phyloP scores from a whole-genome alignment of 2,888 invertebrate species.

The Geophilus truncorum region DNA sequence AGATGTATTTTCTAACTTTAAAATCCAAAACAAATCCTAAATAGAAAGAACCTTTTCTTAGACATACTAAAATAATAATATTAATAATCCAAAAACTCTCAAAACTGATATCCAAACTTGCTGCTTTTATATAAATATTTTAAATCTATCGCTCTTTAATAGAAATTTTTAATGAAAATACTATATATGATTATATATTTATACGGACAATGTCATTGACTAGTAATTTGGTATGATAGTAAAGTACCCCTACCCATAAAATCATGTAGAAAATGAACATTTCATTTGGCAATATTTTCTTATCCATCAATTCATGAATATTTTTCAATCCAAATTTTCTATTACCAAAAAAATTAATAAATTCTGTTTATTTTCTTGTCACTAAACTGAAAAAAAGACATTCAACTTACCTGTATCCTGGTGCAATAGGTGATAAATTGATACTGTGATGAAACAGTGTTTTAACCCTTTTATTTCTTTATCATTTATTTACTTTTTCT shows the following conservation, averaged over 20 bases:
- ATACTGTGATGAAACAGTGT: background rate
- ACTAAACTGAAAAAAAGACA: background rate
- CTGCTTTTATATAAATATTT: slow-evolving; percentile 17
- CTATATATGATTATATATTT: background rate
- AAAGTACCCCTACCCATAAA: background rate
- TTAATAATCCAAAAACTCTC: background rate
- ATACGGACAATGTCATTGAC: slow-evolving; percentile 9
- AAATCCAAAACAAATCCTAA: background rate
- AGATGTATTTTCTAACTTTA: background rate
- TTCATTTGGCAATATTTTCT: slow-evolving; percentile 3
- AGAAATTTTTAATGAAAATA: background rate
- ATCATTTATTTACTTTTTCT: background rate
- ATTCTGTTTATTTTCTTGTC: no score
- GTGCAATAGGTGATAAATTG: background rate
- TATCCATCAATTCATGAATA: background rate
- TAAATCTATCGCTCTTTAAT: background rate
- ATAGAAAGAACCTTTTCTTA: background rate
- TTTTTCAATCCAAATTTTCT: background rate
- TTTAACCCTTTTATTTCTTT: background rate
- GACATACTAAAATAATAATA: no score
- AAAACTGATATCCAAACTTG: background rate
- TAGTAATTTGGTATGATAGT: background rate
- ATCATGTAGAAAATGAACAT: background rate
- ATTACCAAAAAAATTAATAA: background rate
- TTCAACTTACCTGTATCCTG: background rate